phyloP scores from a whole-genome alignment of 2,113 vertebrate genomes.

The Megaptera novaeangliae region DNA sequence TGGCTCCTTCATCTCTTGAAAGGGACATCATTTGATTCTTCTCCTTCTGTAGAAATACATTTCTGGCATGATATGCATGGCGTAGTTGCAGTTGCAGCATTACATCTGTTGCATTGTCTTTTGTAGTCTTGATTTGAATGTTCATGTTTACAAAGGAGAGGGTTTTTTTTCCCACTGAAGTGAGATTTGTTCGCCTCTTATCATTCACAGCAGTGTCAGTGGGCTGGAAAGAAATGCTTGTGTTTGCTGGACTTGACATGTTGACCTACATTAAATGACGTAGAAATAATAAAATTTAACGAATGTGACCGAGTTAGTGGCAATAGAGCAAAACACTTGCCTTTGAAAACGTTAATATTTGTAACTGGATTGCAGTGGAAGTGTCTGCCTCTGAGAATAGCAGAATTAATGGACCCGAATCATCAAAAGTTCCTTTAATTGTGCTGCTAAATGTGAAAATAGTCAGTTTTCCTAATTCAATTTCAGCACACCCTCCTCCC shows the following conservation, averaged over 20 bases:
- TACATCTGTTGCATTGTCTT: not conserved
- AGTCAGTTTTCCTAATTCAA: slow-evolving; percentile 9
- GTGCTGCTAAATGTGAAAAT: slow-evolving; percentile 7
- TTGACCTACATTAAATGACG: slow-evolving; percentile 81
- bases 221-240: slow-evolving; percentile 57
- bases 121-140: slow-evolving; percentile 21
- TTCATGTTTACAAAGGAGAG: slow-evolving; percentile 41
- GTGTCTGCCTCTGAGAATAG: slow-evolving; percentile 5
- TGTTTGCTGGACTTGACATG: slow-evolving; percentile 64
- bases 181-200: slow-evolving; percentile 4
- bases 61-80: not conserved
- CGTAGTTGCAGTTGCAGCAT: not conserved
- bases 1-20: not conserved
- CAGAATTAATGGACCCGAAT: slow-evolving; percentile 13
- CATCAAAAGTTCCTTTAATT: slow-evolving; percentile 3
- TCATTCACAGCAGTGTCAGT: slow-evolving; percentile 47
- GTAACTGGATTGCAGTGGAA: not conserved
- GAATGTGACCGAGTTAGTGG: slow-evolving; percentile 47
- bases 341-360: slow-evolving; percentile 55
- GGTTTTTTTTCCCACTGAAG: not conserved
- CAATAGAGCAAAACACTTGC: not conserved
- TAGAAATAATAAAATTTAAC: slow-evolving; percentile 76
- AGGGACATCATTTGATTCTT: not conserved
- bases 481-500: not conserved
- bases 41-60: not conserved